Conservation (phyloP, 2,797 vertebrate genomes). For the Sebastolobus altivelis region DNA sequence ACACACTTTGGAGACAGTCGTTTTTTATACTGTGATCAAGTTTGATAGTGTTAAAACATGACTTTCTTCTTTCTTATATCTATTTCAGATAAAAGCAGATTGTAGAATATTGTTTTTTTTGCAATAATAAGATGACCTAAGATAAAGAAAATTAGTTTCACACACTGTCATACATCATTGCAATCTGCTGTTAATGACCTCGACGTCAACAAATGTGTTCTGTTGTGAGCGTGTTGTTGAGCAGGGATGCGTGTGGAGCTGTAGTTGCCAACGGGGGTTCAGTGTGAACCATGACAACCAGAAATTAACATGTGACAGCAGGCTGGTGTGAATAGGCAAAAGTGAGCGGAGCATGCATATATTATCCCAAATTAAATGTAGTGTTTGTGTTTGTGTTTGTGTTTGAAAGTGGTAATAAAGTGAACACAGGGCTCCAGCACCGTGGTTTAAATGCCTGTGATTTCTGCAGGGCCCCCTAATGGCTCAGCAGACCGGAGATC, state of each 20-base stretch:
- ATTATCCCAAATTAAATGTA: conserved; percentile 16
- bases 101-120: background rate
- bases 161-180: background rate
- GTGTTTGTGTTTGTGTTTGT: background rate
- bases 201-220: background rate
- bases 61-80: background rate
- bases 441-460: background rate
- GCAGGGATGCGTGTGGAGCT: background rate
- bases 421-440: background rate
- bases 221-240: background rate
- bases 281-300: background rate
- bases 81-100: conserved; percentile 3
- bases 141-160: too few species aligned
- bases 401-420: conserved; percentile 1
- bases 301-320: background rate
- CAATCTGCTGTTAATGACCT: background rate
- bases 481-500: conserved; percentile 1
- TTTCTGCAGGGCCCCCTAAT: background rate
- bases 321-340: background rate
- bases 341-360: background rate
- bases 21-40: background rate
- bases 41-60: background rate
- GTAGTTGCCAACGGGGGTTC: background rate
- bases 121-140: background rate
- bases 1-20: background rate